These are phyloP conservation scores for Dryomyza anilis DNA, from an alignment of 2,888 invertebrate species.

Conservation along the genomic window DNA sequence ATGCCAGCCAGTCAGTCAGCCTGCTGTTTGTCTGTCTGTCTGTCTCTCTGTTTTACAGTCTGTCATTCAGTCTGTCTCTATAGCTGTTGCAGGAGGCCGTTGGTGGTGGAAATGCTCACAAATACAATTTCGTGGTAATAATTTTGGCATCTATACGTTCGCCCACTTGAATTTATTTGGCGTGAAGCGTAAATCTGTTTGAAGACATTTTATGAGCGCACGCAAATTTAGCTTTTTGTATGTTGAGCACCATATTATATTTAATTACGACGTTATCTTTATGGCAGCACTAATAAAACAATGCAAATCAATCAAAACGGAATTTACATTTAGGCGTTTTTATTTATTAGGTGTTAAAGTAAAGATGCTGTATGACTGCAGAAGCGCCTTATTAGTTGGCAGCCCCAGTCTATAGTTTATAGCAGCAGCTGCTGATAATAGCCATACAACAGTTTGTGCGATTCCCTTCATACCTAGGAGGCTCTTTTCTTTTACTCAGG, in stretches of 20 bases:
- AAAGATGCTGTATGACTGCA: slow-evolving; percentile 3
- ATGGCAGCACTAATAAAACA: neutral
- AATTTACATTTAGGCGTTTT: slow-evolving; percentile 8
- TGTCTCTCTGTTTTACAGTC: no score
- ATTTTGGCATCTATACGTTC: slow-evolving; percentile 32
- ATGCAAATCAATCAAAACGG: slow-evolving; percentile 14
- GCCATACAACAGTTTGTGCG: slow-evolving; percentile 5
- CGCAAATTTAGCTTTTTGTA: slow-evolving; percentile 6
- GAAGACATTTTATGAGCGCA: slow-evolving; percentile 33
- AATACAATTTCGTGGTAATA: slow-evolving; percentile 26
- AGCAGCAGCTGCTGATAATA: no score
- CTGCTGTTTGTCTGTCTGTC: neutral
- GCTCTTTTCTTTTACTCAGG: no score
- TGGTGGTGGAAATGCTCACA: slow-evolving; percentile 23
- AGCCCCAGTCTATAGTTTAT: slow-evolving; percentile 4
- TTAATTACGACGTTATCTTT: neutral
- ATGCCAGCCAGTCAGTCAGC: no score
- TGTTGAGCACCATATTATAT: neutral
- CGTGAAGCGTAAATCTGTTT: slow-evolving; percentile 39
- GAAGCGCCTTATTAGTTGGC: neutral
- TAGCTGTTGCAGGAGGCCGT: neutral
- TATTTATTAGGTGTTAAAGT: slow-evolving; percentile 11
- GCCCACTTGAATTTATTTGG: slow-evolving; percentile 37
- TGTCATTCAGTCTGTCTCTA: no score
- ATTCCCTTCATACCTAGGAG: neutral